Base-by-base conservation (phyloP, 2,113 vertebrate species). In the Prunella himalayana region DNA sequence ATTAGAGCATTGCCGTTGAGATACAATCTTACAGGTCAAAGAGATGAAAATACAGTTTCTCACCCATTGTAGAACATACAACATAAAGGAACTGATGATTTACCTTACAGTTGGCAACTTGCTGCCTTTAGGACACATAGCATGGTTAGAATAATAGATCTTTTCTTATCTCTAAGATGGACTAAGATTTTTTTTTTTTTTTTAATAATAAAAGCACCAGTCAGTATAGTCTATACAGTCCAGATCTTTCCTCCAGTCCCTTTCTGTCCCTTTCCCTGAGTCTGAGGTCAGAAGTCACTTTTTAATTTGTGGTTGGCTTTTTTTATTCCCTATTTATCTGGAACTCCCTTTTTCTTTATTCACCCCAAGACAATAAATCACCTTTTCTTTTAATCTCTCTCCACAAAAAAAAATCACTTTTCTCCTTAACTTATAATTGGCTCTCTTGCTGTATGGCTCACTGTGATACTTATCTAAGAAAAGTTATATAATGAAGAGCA, bases 381-480 rank as follows among this genome's bases (percentile, higher is more conserved):
- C 23, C 11, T 84, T 82, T 79, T 65, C 50, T 73, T 66, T 94
- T 88, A 88, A 86, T 91, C 6, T 91, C 45, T 65, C 25, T 73
- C 66, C n/a, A 83, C 61, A 88, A 82, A 94, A 93, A 66, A 25
- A 73, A n/a, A n/a, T 91, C 70, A 15, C 84, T 93, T 87, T 94
- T 93, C 45, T 95, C 76, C 76, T 84, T 95, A 81, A 71, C 80
- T 94, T 96, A 82, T 88, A 96, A 96, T 93, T 88, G 90, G 79
- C 37, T 75, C 7, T 68, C 61, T 90, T 81, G 56, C 73, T 72
- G 37, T 37, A 82, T 77, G 39, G 20, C 35, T 27, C 23, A 76
- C n/a, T 63, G 60, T 45, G 60, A 50, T 93, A 73, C 84, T 91
- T 88, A 61, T 16, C 87, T 81, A 56, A 86, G 72, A 86, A 69